Conservation (phyloP, 1,140 invertebrate genomes). For the Uloborus diversus region DNA sequence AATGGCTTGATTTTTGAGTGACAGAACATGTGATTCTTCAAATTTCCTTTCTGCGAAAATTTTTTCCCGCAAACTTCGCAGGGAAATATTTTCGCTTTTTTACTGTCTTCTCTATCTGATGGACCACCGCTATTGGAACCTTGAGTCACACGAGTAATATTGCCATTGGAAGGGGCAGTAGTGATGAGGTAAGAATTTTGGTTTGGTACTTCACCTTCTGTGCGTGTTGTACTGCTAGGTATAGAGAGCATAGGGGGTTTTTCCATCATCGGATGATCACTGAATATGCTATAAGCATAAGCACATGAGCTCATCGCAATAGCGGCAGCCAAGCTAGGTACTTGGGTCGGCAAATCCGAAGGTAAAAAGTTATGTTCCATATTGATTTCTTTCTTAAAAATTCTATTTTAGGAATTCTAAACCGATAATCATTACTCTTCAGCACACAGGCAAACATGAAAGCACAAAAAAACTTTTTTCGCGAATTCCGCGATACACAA, state of each 20-base stretch:
- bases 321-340: conserved; percentile 53
- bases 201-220: conserved; percentile 45
- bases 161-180: conserved; percentile 38
- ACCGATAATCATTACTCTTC: conserved; percentile 16
- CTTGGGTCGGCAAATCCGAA: conserved; percentile 51
- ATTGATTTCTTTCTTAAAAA: conserved; percentile 21
- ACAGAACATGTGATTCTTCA: conserved; percentile 96
- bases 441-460: conserved; percentile 46
- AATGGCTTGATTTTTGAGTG: conserved; percentile 94
- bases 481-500: conserved; percentile 54
- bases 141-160: conserved; percentile 19
- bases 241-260: conserved; percentile 50
- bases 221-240: conserved; percentile 41
- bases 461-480: conserved; percentile 24
- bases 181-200: conserved; percentile 44
- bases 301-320: conserved; percentile 56
- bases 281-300: conserved; percentile 55
- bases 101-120: conserved; percentile 32
- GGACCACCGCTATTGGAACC: neutral
- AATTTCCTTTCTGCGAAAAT: conserved; percentile 75
- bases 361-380: conserved; percentile 55
- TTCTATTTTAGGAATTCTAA: conserved; percentile 43
- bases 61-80: conserved; percentile 74
- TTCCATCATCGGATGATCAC: conserved; percentile 50
- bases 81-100: conserved; percentile 60